These are phyloP conservation scores for Lepidurus arcticus DNA, from an alignment of 1,140 invertebrate species.

Conservation along the genomic window DNA sequence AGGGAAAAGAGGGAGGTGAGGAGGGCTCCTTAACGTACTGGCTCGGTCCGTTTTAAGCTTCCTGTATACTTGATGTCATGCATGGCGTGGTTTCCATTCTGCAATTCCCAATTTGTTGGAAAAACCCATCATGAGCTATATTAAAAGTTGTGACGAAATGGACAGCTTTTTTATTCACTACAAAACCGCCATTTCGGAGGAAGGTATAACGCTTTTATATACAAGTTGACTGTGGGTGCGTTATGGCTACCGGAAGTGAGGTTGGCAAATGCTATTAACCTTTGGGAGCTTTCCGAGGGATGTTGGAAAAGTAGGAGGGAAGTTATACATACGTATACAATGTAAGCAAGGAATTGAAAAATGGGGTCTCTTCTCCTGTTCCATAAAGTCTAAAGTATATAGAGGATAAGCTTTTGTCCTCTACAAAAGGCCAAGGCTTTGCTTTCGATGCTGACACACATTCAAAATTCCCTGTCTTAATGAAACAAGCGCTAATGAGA, in stretches of 20 bases:
- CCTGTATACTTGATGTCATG: conserved; percentile 25
- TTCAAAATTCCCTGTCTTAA: conserved; percentile 24
- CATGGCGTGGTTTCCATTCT: no score
- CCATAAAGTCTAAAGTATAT: no score
- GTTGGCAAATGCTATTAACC: conserved; percentile 7
- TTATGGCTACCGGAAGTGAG: conserved; percentile 9
- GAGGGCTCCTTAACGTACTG: not conserved
- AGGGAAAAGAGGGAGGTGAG: no score
- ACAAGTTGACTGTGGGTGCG: not conserved
- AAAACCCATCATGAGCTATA: no score
- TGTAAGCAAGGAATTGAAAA: conserved; percentile 7
- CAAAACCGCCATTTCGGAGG: no score
- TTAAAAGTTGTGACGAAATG: no score
- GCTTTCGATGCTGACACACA: not conserved
- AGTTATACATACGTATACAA: not conserved
- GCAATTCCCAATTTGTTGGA: no score
- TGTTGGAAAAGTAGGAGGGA: conserved; percentile 35
- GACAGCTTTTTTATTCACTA: no score
- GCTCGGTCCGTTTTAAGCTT: not conserved
- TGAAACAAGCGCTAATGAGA: conserved; percentile 26
- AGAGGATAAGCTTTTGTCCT: no score
- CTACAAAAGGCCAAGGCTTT: not conserved
- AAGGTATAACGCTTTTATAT: not conserved
- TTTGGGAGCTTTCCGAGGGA: not conserved
- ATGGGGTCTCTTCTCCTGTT: not conserved